These are phyloP conservation scores for Sebastolobus altivelis DNA, from an alignment of 2,797 vertebrate genomes.

Conservation along the genomic window DNA sequence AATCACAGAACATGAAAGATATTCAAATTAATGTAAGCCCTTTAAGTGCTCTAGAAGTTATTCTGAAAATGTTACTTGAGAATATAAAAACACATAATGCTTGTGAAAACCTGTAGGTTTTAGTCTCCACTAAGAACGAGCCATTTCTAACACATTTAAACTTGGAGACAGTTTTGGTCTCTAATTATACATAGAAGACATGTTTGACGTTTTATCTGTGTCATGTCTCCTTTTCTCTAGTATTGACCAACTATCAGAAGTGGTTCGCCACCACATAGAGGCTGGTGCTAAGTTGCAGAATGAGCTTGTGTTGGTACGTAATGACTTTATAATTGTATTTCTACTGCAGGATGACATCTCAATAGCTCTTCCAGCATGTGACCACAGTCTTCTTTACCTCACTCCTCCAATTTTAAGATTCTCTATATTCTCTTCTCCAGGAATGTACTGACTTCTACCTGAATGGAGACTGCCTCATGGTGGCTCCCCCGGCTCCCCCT, in stretches of 20 bases:
- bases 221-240: slow-evolving; percentile 73
- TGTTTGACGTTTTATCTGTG: neutral
- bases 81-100: neutral
- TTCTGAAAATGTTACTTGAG: neutral
- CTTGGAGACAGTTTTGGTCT: neutral
- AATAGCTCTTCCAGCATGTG: neutral
- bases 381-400: neutral
- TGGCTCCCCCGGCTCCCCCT: slow-evolving; percentile 71
- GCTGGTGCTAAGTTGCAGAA: slow-evolving; percentile 83
- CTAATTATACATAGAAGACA: neutral
- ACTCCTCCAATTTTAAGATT: neutral
- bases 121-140: neutral
- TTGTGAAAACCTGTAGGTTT: neutral
- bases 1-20: neutral
- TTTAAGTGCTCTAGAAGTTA: neutral
- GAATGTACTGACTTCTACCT: slow-evolving; percentile 86
- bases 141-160: neutral
- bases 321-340: neutral
- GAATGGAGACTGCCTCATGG: slow-evolving; percentile 83
- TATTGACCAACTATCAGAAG: slow-evolving; percentile 87
- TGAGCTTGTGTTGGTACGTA: slow-evolving; percentile 86
- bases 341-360: neutral
- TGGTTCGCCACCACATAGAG: slow-evolving; percentile 89
- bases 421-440: slow-evolving; percentile 43
- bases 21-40: neutral